Base-by-base conservation (phyloP, 2,888 invertebrate genomes). In the Athalia cordata region DNA sequence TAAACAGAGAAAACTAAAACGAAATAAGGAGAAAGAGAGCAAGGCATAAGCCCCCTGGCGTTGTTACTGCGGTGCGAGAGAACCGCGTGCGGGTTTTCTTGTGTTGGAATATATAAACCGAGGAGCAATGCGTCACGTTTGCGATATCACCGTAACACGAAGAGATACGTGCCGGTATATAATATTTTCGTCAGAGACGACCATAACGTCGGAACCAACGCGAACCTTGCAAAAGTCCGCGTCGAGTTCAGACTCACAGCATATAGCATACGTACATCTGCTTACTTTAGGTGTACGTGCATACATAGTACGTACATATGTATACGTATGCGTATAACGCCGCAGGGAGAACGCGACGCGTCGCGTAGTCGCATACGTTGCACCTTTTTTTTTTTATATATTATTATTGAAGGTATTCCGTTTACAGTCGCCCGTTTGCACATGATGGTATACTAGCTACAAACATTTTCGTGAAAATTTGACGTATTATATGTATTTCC, bases 41-140 rank as follows among this genome's bases (percentile, higher is more conserved):
- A 29, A 29, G 29, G 29, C 29, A 29, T 29, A 29, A 29, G 29
- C 29, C 29, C 29, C 29, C 29, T 29, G 29, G 29, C 29, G 29
- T 29, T 29, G 29, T 29, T 29, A 29, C 29, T 29, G 29, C 29
- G 29, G 55, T 55, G 55, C 55, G 55, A 55, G 55, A 55, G 52
- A 67, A 11, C 68, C 68, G 50, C 9, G 50, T 15, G 68, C 29
- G 7, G 7, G 55, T 29, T 64, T 67, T 65, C 82, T 83, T 82
- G 85, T 84, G 84, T 85, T 86, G 84, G 86, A 87, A 85, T 84
- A 86, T 65, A 45, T 65, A 52, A 52, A 75, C 86, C 86, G 84
- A 80, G 82, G 81, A 29, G 85, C 84, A 83, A 88, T 88, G 84
- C 84, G 87, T 87, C 87, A 88, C 84, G 80, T 59, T 78, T 80